Conservation (phyloP, 64 coral and sea anemone species). For the Porites australiensis region DNA sequence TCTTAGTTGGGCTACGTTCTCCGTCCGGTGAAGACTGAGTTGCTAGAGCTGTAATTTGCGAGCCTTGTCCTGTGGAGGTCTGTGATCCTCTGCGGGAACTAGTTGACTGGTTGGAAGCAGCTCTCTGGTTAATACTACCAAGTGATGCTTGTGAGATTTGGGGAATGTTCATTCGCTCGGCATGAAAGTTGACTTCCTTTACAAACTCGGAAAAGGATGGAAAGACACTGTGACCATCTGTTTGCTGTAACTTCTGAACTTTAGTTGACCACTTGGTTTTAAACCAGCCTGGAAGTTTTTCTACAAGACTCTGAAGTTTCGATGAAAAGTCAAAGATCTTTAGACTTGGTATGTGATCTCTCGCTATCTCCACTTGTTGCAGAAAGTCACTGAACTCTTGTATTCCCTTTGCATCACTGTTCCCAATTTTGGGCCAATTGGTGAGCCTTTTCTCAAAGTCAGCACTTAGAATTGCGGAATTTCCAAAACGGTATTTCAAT, state of each 20-base stretch:
- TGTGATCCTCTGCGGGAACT: too few species aligned
- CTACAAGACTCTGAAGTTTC: slow-evolving; percentile 30
- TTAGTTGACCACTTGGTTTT: slow-evolving; percentile 58
- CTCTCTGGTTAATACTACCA: not conserved
- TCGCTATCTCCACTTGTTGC: slow-evolving; percentile 11
- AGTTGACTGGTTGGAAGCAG: not conserved
- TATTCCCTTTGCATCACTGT: slow-evolving; percentile 22
- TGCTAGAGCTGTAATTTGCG: too few species aligned
- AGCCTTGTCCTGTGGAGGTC: too few species aligned
- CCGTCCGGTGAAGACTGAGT: too few species aligned
- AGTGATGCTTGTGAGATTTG: slow-evolving; percentile 20
- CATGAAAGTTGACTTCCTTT: slow-evolving; percentile 37
- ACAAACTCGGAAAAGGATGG: too few species aligned
- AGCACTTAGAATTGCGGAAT: slow-evolving; percentile 4
- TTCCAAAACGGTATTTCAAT: slow-evolving; percentile 57
- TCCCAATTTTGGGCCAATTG: slow-evolving; percentile 49
- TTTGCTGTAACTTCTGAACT: slow-evolving; percentile 49
- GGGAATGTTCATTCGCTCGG: slow-evolving; percentile 67
- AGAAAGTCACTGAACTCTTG: slow-evolving; percentile 52
- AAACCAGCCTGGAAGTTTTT: slow-evolving; percentile 56
- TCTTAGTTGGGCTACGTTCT: too few species aligned
- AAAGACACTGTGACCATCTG: slow-evolving; percentile 31
- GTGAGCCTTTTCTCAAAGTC: slow-evolving; percentile 48
- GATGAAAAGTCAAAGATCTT: slow-evolving; percentile 59
- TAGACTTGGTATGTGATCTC: too few species aligned